phyloP scores from a whole-genome alignment of 2,113 vertebrate genomes.

The Alethe diademata region DNA sequence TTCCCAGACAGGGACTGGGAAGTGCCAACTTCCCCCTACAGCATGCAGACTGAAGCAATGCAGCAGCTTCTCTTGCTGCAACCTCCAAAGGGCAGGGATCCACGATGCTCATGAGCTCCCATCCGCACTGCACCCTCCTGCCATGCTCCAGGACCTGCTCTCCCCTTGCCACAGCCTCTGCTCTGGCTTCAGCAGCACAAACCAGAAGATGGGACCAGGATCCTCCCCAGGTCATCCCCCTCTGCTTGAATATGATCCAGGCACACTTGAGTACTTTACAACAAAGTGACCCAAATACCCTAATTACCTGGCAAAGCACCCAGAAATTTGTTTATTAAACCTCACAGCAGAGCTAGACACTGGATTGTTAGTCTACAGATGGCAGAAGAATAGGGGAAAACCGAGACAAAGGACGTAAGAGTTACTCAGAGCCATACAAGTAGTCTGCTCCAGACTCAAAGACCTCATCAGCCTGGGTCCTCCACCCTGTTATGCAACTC shows the following conservation, averaged over 20 bases:
- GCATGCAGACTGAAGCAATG: background rate
- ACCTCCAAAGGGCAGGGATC: background rate
- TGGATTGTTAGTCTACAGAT: background rate
- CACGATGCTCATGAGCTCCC: rapidly evolving
- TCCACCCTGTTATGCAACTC: background rate
- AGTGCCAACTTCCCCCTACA: slow-evolving; percentile 9
- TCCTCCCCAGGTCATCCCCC: background rate
- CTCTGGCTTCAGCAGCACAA: rapidly evolving
- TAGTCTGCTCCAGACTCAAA: background rate
- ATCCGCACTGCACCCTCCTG: rapidly evolving
- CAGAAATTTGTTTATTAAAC: background rate
- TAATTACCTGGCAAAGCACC: background rate
- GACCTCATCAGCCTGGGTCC: background rate
- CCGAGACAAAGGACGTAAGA: background rate
- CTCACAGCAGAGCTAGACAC: background rate
- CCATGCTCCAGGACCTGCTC: rapidly evolving
- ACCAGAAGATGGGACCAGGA: background rate
- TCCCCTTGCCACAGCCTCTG: background rate
- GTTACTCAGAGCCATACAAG: background rate
- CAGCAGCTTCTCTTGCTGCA: background rate
- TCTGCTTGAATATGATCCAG: background rate
- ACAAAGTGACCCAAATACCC: background rate
- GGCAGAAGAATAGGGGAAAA: background rate
- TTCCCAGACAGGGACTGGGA: slow-evolving; percentile 38
- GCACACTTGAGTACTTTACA: background rate